phyloP scores from a whole-genome alignment of 2,113 vertebrate genomes.

The Callopanchax toddi region DNA sequence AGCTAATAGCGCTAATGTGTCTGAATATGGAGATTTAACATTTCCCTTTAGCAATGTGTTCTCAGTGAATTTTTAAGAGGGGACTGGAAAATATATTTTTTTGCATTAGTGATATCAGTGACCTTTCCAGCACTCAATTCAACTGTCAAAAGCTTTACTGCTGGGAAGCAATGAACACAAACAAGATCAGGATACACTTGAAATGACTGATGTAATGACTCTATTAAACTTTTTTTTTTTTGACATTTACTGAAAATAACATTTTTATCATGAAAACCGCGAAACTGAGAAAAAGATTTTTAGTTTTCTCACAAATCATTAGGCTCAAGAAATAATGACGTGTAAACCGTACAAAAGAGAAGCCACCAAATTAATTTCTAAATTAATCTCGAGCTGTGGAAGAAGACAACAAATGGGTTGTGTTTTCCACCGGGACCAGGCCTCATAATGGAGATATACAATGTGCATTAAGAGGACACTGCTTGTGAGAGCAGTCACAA shows the following conservation, averaged over 20 bases:
- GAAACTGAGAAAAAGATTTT: not conserved
- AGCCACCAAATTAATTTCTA: conserved; percentile 1
- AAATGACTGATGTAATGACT: conserved; percentile 24
- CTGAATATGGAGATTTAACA: conserved; percentile 26
- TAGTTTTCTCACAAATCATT: not conserved
- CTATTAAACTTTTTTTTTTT: conserved; percentile 12
- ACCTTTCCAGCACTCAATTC: conserved; percentile 59
- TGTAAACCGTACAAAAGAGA: conserved; percentile 13
- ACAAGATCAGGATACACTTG: conserved; percentile 15
- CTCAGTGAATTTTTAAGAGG: conserved; percentile 37
- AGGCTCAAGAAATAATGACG: conserved; percentile 12
- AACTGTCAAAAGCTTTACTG: conserved; percentile 34
- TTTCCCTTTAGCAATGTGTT: conserved; percentile 26
- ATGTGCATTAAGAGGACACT: conserved; percentile 60
- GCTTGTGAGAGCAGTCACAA: conserved; percentile 63
- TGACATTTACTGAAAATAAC: conserved; percentile 4
- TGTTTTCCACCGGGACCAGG: conserved; percentile 54
- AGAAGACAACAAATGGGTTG: conserved; percentile 60
- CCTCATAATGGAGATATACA: conserved; percentile 74
- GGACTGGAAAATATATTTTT: conserved; percentile 47
- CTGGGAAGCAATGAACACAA: conserved; percentile 17
- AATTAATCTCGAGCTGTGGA: conserved; percentile 39
- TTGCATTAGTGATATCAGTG: conserved; percentile 47
- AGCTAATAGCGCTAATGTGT: conserved; percentile 28
- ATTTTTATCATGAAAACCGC: not conserved